phyloP scores from a whole-genome alignment of 2,797 vertebrate genomes.

The Podarcis lilfordi region DNA sequence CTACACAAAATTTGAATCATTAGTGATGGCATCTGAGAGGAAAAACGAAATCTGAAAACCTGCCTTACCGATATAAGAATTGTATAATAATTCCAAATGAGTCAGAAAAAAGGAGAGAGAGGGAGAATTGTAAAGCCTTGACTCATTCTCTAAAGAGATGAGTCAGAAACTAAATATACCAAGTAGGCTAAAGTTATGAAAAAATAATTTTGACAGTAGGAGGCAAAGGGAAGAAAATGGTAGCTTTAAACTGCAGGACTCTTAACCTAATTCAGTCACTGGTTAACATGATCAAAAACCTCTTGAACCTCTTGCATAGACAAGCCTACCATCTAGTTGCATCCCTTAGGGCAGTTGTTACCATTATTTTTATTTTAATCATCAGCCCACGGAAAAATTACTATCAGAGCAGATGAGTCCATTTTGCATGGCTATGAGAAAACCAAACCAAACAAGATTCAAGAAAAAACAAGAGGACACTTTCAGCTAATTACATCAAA shows the following conservation, averaged over 20 bases:
- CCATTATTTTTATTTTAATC: not conserved
- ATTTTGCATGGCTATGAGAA: not conserved
- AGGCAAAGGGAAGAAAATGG: conserved; percentile 59
- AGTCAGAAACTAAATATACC: conserved; percentile 80
- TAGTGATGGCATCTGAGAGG: conserved; percentile 59
- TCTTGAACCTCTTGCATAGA: conserved; percentile 23
- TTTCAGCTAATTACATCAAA: not conserved
- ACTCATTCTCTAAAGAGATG: conserved; percentile 73
- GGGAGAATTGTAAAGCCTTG: conserved; percentile 61
- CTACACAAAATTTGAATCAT: conserved; percentile 66
- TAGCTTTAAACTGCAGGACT: conserved; percentile 52
- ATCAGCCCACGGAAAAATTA: conserved; percentile 9
- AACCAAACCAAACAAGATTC: not conserved
- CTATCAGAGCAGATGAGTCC: not conserved
- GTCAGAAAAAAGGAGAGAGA: conserved; percentile 66
- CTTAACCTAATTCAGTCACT: conserved; percentile 68
- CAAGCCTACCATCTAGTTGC: conserved; percentile 4
- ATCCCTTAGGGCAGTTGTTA: conserved; percentile 33
- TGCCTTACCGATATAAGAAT: conserved; percentile 66
- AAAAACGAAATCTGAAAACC: conserved; percentile 62
- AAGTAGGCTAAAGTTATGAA: conserved; percentile 60
- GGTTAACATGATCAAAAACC: conserved; percentile 61
- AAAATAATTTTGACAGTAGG: conserved; percentile 51
- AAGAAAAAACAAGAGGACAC: not conserved
- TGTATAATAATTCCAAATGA: conserved; percentile 73